These are phyloP conservation scores for Batillaria attramentaria DNA, from an alignment of 1,140 invertebrate genomes.

Conservation along the genomic window DNA sequence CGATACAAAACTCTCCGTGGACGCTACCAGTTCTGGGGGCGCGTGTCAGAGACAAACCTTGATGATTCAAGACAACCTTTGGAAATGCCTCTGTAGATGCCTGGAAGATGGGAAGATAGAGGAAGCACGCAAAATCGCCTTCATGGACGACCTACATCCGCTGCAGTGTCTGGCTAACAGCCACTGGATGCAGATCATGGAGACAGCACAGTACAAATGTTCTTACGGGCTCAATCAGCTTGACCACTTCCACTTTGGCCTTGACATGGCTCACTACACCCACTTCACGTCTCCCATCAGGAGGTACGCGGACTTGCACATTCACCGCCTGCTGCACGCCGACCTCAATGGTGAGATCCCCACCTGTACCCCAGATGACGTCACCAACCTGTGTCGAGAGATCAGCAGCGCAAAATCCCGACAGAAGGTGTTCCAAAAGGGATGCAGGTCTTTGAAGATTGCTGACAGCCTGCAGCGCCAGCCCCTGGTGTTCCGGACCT, in stretches of 20 bases:
- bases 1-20: background rate
- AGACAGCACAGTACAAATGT: slow-evolving; percentile 78
- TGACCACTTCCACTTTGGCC: slow-evolving; percentile 85
- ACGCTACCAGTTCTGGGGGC: background rate
- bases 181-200: slow-evolving; percentile 41
- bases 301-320: slow-evolving; percentile 69
- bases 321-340: slow-evolving; percentile 58
- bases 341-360: slow-evolving; percentile 35
- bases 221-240: slow-evolving; percentile 69
- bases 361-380: slow-evolving; percentile 44
- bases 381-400: slow-evolving; percentile 42
- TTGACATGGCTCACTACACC: slow-evolving; percentile 88
- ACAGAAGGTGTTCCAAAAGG: slow-evolving; percentile 45
- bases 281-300: slow-evolving; percentile 92
- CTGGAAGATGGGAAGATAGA: slow-evolving; percentile 80
- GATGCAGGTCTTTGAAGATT: slow-evolving; percentile 36
- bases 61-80: slow-evolving; percentile 35
- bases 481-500: slow-evolving; percentile 38
- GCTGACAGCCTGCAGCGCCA: slow-evolving; percentile 29
- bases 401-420: slow-evolving; percentile 42
- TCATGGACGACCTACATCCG: slow-evolving; percentile 94
- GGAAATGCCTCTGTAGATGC: slow-evolving; percentile 20
- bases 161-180: slow-evolving; percentile 87
- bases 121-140: slow-evolving; percentile 86
- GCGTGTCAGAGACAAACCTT: slow-evolving; percentile 3